Evolutionary conservation across 2,888 invertebrate genomes (phyloP).

Genomic region (Chloroclystis v-ata): DNA sequence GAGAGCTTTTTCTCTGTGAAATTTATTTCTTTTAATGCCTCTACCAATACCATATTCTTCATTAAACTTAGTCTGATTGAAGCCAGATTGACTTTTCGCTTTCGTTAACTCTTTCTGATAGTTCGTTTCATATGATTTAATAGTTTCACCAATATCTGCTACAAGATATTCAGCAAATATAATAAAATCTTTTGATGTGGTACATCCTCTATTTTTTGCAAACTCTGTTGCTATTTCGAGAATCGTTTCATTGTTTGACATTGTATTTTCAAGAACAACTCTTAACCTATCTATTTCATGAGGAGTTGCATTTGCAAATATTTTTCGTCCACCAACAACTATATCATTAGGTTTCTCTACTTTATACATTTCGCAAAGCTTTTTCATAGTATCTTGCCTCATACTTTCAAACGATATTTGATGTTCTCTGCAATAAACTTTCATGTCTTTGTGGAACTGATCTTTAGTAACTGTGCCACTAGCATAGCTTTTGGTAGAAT

Average conservation of each 20-base stretch:
- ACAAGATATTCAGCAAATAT: conserved; percentile 7
- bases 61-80: background rate
- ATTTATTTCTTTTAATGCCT: background rate
- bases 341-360: conserved; percentile 1
- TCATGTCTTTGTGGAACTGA: conserved; percentile 4
- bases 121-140: background rate
- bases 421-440: conserved; percentile 3
- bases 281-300: conserved; percentile 10
- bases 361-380: conserved; percentile 8
- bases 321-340: conserved; percentile 5
- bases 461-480: background rate
- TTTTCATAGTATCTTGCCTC: conserved; percentile 7
- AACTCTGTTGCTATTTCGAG: conserved; percentile 8
- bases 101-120: background rate
- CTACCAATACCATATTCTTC: background rate
- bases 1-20: background rate
- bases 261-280: conserved; percentile 8
- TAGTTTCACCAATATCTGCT: conserved; percentile 3
- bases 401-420: conserved; percentile 12
- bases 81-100: background rate
- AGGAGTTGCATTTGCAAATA: conserved; percentile 8
- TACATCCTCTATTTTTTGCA: conserved; percentile 4
- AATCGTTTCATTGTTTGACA: background rate
- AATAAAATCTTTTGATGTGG: conserved; percentile 7
- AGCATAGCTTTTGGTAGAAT: conserved; percentile 5